A percentile compares a stretch with the other conserved stretches of the same genome.
Evolutionary conservation across 2,888 invertebrate genomes (phyloP).

Genomic region (Drosophila heteroneura): DNA sequence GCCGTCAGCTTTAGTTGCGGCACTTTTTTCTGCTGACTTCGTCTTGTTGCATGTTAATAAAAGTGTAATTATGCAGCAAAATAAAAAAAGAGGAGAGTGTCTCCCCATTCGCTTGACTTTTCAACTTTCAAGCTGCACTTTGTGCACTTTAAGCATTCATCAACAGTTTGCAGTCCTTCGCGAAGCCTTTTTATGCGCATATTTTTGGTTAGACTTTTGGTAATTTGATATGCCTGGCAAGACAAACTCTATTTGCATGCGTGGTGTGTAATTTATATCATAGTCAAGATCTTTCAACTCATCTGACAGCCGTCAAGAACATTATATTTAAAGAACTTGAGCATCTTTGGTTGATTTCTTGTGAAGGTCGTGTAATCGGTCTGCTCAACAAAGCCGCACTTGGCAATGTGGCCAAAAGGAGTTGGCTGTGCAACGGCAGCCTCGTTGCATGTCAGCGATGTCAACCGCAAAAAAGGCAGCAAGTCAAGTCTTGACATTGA

Average conservation of each 20-base stretch:
- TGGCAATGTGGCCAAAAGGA: conserved; percentile 34
- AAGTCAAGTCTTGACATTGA: conserved; percentile 68
- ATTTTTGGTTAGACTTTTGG: conserved; percentile 70
- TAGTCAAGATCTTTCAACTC: background rate
- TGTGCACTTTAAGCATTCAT: conserved; percentile 14
- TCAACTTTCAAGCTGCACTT: conserved; percentile 19
- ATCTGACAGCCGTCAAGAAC: conserved; percentile 6
- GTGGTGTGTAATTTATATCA: conserved; percentile 8
- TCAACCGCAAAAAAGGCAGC: conserved; percentile 62
- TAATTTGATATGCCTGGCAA: conserved; percentile 53
- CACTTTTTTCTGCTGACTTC: conserved; percentile 60
- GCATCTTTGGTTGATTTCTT: background rate
- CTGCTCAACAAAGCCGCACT: conserved; percentile 36
- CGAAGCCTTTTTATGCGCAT: conserved; percentile 60
- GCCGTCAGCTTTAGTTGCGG: conserved; percentile 32
- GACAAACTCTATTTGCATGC: background rate
- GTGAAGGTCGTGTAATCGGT: conserved; percentile 19
- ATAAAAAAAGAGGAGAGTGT: conserved; percentile 1
- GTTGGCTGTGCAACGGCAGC: conserved; percentile 20
- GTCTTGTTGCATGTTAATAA: conserved; percentile 67
- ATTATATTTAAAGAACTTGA: conserved; percentile 1
- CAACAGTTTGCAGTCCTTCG: background rate
- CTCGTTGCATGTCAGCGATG: conserved; percentile 47
- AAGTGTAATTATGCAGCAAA: conserved; percentile 69
- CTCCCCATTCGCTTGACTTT: conserved; percentile 36